Evolutionary conservation across 2,888 invertebrate species (phyloP).

Genomic region (Cecidostiba fungosa): DNA sequence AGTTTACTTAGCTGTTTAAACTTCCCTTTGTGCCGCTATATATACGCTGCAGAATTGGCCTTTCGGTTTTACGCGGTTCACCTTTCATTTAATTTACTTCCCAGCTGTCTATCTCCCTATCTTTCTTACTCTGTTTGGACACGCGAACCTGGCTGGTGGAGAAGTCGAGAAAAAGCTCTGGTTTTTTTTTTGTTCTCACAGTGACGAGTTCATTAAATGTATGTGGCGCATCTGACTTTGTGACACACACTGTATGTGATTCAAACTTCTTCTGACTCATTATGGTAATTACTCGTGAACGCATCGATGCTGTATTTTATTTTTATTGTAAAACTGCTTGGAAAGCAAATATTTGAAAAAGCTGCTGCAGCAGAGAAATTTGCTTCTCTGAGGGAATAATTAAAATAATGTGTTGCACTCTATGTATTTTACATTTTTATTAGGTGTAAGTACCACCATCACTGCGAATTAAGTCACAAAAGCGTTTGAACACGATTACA

Average conservation of each 20-base stretch:
- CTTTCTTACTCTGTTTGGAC: neutral
- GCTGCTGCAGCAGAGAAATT: too few species aligned
- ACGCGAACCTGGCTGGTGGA: neutral
- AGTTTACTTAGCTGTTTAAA: conserved; percentile 61
- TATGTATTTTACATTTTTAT: too few species aligned
- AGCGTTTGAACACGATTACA: too few species aligned
- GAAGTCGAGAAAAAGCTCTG: neutral
- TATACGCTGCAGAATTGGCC: conserved; percentile 25
- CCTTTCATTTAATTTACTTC: conserved; percentile 59
- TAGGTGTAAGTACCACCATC: too few species aligned
- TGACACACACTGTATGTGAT: neutral
- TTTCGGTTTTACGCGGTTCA: conserved; percentile 48
- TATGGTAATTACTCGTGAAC: neutral
- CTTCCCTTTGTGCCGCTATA: conserved; percentile 48
- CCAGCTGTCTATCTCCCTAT: neutral
- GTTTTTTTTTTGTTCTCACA: neutral
- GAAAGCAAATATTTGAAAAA: too few species aligned
- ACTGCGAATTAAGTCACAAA: too few species aligned
- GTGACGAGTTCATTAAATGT: neutral
- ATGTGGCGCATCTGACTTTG: neutral
- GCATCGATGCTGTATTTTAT: too few species aligned
- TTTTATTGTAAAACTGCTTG: too few species aligned
- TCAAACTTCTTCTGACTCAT: neutral
- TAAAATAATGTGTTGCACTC: too few species aligned
- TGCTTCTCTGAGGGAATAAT: too few species aligned